Evolutionary conservation across 1,140 invertebrate genomes (phyloP), one percentile per base, ranked within the genome.

Genomic region (Philaenus spumarius): DNA sequence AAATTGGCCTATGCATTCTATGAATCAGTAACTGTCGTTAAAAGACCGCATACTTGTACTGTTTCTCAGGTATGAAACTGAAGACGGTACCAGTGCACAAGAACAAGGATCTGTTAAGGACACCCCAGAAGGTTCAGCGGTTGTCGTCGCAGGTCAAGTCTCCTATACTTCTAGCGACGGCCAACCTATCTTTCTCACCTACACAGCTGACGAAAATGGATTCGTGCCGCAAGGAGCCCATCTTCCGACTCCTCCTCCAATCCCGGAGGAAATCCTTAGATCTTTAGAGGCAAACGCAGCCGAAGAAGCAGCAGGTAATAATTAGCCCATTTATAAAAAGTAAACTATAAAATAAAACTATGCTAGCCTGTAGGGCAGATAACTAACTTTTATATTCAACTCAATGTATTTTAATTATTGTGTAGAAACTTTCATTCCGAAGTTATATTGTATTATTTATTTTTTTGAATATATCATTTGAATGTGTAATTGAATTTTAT

Each of bases 31-130:
- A n/a, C n/a, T n/a, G n/a, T n/a, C n/a, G n/a, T n/a, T n/a, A n/a
- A n/a, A n/a, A n/a, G n/a, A n/a, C n/a, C n/a, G n/a, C n/a, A n/a
- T n/a, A n/a, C n/a, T n/a, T n/a, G n/a, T n/a, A n/a, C n/a, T n/a
- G n/a, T n/a, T 50, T 61, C 57, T 69, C 72, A 90, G 85, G 68
- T 90, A 86, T 66, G 80, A 88, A 71, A 83, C 85, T 12, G 84
- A 78, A 24, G 87, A 89, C 58, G 85, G 86, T 4, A 89, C 88
- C 34, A 81, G 82, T 26, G 80, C 75, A 4, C 76, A 82, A 62
- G 82, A 82, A 15, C 73, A 75, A 61, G 81, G 81, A 15, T 77
- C 74, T 58, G 65, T 80, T 34, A 81, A 79, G 63, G 66, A 73
- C 7, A 43, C 20, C 9, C 58, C 50, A 3, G 58, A 59, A 46